These are phyloP conservation scores for Magallana ariakensis DNA, from an alignment of 1,140 invertebrate genomes.

Conservation along the genomic window DNA sequence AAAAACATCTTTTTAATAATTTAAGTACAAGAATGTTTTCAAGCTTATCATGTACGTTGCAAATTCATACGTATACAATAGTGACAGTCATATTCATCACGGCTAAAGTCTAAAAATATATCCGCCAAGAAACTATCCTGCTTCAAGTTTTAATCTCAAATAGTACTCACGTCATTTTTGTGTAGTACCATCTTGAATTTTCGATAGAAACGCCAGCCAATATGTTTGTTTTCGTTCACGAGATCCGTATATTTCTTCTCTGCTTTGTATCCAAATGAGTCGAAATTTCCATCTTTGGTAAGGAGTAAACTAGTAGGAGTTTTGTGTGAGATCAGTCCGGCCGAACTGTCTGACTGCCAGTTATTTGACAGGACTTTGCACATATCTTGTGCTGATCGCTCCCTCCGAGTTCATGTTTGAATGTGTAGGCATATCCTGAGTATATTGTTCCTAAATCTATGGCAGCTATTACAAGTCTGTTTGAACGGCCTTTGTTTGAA, in stretches of 20 bases:
- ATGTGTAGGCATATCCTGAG: constrained; percentile 4
- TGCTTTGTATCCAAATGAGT: constrained; percentile 49
- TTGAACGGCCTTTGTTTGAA: neutral
- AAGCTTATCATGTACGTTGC: too few species aligned
- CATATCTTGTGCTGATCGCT: neutral
- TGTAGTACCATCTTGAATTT: constrained; percentile 49
- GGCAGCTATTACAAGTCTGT: neutral
- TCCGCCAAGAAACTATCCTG: too few species aligned
- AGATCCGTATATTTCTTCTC: constrained; percentile 38
- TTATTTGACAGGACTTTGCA: neutral
- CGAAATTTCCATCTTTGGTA: neutral
- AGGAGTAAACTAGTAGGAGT: constrained; percentile 43
- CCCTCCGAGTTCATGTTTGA: neutral
- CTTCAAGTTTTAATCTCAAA: too few species aligned
- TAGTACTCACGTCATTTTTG: constrained; percentile 11
- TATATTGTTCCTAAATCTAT: constrained; percentile 32
- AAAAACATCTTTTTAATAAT: too few species aligned
- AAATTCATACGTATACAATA: too few species aligned
- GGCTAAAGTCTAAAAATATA: too few species aligned
- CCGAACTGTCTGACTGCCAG: neutral
- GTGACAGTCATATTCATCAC: too few species aligned
- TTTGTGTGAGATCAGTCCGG: constrained; percentile 30
- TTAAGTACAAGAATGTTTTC: too few species aligned
- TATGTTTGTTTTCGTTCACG: constrained; percentile 6
- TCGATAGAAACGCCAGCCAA: constrained; percentile 18